A percentile compares a stretch with the other conserved stretches of the same genome.
Conservation (phyloP, 2,888 invertebrate genomes). For the Melanchra persicariae region DNA sequence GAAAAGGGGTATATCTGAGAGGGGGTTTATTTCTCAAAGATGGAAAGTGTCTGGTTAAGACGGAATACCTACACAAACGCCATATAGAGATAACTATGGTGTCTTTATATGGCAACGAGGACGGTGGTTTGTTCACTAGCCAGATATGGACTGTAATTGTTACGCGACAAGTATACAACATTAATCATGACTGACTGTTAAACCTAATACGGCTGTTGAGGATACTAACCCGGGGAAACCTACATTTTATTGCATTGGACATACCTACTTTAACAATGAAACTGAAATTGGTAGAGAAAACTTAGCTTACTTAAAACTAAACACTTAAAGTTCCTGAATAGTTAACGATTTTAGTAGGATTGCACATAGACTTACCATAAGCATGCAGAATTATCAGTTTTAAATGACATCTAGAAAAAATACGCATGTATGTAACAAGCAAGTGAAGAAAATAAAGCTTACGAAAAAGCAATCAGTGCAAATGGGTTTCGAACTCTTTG, state of each 20-base stretch:
- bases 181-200: slow-evolving; percentile 48
- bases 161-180: slow-evolving; percentile 36
- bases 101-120: slow-evolving; percentile 46
- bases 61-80: slow-evolving; percentile 48
- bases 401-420: too few species aligned
- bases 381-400: too few species aligned
- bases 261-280: not conserved
- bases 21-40: slow-evolving; percentile 32
- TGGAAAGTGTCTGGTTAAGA: slow-evolving; percentile 21
- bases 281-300: not conserved
- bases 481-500: too few species aligned
- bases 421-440: too few species aligned
- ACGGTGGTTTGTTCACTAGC: slow-evolving; percentile 28
- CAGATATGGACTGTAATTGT: slow-evolving; percentile 52
- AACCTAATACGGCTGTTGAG: slow-evolving; percentile 44
- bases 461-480: too few species aligned
- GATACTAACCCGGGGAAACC: slow-evolving; percentile 26
- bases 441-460: too few species aligned
- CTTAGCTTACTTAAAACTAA: not conserved
- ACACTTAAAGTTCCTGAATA: not conserved
- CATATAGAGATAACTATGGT: slow-evolving; percentile 16
- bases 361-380: too few species aligned
- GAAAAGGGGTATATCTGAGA: slow-evolving; percentile 23
- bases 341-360: not conserved
- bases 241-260: slow-evolving; percentile 18